phyloP scores from a whole-genome alignment of 2,888 invertebrate species.

The Xylota segnis region DNA sequence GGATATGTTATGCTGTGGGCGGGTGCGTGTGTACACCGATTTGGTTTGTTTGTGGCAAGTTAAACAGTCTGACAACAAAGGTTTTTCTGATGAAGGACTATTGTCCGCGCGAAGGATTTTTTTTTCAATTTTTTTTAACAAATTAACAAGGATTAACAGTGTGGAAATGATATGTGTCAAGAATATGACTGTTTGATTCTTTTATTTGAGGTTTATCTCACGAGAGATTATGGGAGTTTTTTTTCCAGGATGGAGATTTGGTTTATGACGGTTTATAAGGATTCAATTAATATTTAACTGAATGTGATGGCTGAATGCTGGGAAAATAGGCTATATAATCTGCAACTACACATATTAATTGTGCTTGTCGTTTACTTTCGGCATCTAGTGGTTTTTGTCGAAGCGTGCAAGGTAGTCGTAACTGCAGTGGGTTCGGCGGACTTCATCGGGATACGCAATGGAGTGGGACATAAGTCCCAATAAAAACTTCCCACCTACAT shows the following conservation, averaged over 20 bases:
- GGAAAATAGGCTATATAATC: too few species aligned
- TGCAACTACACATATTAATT: too few species aligned
- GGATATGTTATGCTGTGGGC: conserved; percentile 30
- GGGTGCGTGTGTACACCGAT: conserved; percentile 18
- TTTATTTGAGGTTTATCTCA: not conserved
- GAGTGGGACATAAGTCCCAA: too few species aligned
- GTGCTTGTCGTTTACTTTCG: too few species aligned
- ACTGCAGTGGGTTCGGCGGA: too few species aligned
- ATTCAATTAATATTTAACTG: too few species aligned
- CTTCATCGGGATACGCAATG: too few species aligned
- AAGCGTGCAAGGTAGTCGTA: too few species aligned
- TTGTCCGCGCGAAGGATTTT: conserved; percentile 7
- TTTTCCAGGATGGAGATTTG: not conserved
- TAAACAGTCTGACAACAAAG: conserved; percentile 39
- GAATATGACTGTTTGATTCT: not conserved
- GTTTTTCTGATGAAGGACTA: conserved; percentile 14
- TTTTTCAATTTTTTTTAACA: conserved; percentile 37
- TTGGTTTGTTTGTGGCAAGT: conserved; percentile 47
- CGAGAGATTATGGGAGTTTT: not conserved
- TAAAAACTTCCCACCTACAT: too few species aligned
- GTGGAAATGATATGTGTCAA: conserved; percentile 36
- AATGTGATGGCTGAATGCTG: too few species aligned
- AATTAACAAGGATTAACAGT: conserved; percentile 42
- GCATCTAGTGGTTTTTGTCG: too few species aligned
- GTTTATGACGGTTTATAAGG: not conserved